These are phyloP conservation scores for Lagria hirta DNA, from an alignment of 2,888 invertebrate genomes.

Conservation along the genomic window DNA sequence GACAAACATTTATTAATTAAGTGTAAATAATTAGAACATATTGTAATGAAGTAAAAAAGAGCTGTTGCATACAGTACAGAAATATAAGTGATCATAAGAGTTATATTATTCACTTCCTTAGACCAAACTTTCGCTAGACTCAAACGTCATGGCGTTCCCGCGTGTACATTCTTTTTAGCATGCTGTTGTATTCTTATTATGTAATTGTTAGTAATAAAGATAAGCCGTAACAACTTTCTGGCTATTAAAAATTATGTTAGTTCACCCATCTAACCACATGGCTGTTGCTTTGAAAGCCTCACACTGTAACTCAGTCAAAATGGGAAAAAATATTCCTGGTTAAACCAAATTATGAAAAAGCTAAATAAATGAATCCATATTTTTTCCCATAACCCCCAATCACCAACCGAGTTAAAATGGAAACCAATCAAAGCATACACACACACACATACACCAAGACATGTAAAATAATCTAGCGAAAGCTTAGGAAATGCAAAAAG, in stretches of 20 bases:
- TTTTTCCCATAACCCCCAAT: conserved; percentile 27
- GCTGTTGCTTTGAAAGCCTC: conserved; percentile 11
- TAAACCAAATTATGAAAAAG: too few species aligned
- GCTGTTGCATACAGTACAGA: conserved; percentile 47
- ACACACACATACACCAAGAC: conserved; percentile 44
- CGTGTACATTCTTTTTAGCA: conserved; percentile 9
- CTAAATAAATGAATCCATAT: too few species aligned
- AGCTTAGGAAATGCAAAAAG: conserved; percentile 47
- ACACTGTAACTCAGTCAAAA: conserved; percentile 13
- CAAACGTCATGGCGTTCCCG: conserved; percentile 35
- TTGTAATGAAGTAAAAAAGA: conserved; percentile 43
- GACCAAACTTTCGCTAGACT: conserved; percentile 45
- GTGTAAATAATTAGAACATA: conserved; percentile 54
- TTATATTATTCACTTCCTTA: conserved; percentile 36
- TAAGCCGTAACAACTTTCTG: conserved; percentile 13
- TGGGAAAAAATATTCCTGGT: too few species aligned
- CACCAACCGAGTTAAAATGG: conserved; percentile 32
- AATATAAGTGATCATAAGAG: conserved; percentile 42
- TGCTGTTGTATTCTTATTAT: conserved; percentile 13
- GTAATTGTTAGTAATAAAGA: conserved; percentile 19
- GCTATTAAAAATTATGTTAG: conserved; percentile 19
- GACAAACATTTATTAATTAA: conserved; percentile 56
- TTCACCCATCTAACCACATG: conserved; percentile 22
- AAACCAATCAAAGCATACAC: conserved; percentile 36
- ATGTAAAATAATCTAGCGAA: conserved; percentile 51